A percentile compares a stretch with the other conserved stretches of the same genome.
These are phyloP conservation scores for Todiramphus chloris DNA, from an alignment of 2,113 vertebrate species.

Conservation along the genomic window DNA sequence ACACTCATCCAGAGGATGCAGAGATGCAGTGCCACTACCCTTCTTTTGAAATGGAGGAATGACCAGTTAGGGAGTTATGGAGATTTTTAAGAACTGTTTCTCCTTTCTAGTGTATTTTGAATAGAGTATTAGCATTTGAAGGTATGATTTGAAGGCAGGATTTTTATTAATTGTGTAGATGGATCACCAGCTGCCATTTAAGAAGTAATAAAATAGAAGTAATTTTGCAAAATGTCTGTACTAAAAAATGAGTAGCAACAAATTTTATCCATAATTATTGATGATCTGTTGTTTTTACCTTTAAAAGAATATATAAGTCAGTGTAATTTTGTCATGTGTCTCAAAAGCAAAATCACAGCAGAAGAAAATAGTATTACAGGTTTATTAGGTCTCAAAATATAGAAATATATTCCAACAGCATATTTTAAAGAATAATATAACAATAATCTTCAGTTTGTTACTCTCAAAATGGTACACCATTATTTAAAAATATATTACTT, in stretches of 20 bases:
- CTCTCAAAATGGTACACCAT: slow-evolving; percentile 76
- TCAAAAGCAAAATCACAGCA: slow-evolving; percentile 56
- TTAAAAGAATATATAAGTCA: not conserved
- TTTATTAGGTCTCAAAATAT: slow-evolving; percentile 82
- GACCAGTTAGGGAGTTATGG: not conserved
- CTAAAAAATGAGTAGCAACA: not conserved
- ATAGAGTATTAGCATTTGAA: not conserved
- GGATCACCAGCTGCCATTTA: not conserved
- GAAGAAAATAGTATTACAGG: slow-evolving; percentile 49
- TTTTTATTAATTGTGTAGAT: not conserved
- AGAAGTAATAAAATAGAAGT: not conserved
- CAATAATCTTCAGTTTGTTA: slow-evolving; percentile 74
- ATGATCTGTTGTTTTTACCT: not conserved
- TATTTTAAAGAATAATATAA: slow-evolving; percentile 83
- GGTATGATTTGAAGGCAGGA: not conserved
- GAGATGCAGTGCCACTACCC: not conserved
- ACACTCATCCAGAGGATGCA: not conserved
- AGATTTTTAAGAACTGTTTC: not conserved
- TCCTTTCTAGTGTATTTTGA: not conserved
- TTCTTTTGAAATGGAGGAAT: not conserved
- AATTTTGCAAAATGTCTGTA: not conserved
- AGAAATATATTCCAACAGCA: slow-evolving; percentile 77
- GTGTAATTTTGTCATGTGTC: not conserved
- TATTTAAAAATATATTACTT: slow-evolving; percentile 83
- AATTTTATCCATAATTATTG: not conserved